These are phyloP conservation scores for Drosophila hamatofila DNA, from an alignment of 2,888 invertebrate species.

Conservation along the genomic window DNA sequence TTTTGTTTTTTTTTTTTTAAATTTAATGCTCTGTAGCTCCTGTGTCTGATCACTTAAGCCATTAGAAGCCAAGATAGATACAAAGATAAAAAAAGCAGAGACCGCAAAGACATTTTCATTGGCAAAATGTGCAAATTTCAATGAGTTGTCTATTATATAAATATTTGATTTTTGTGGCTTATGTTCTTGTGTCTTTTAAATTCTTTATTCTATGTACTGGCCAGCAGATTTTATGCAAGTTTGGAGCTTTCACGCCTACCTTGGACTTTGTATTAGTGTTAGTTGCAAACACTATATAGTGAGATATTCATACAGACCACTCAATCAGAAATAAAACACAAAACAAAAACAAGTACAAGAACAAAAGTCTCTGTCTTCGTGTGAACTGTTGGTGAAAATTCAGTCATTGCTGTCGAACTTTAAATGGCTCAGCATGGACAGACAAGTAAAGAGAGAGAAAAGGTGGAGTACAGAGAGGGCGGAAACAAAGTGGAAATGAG, in stretches of 20 bases:
- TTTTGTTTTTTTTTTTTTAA: too few relatives aligned
- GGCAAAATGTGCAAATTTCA: too few relatives aligned
- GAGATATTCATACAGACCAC: constrained; percentile 32
- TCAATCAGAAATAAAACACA: constrained; percentile 59
- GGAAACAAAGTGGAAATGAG: background rate
- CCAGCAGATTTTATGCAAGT: constrained; percentile 1
- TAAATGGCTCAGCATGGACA: constrained; percentile 25
- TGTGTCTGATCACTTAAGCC: constrained; percentile 54
- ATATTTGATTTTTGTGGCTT: too few relatives aligned
- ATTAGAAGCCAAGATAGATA: too few relatives aligned
- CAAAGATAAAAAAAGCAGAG: constrained; percentile 4
- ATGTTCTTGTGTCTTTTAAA: too few relatives aligned
- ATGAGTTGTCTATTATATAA: too few relatives aligned
- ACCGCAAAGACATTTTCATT: background rate
- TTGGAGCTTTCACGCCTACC: background rate
- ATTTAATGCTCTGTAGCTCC: background rate
- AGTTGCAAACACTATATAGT: constrained; percentile 5
- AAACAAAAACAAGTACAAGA: constrained; percentile 30
- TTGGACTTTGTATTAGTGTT: background rate
- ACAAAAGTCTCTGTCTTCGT: constrained; percentile 50
- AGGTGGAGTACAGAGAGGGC: background rate
- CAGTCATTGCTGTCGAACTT: constrained; percentile 40
- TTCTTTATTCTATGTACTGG: too few relatives aligned
- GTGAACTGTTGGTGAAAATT: constrained; percentile 40
- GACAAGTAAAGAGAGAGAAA: background rate